Base-by-base conservation (phyloP, 2,113 vertebrate species). In the Glaucidium brasilianum region DNA sequence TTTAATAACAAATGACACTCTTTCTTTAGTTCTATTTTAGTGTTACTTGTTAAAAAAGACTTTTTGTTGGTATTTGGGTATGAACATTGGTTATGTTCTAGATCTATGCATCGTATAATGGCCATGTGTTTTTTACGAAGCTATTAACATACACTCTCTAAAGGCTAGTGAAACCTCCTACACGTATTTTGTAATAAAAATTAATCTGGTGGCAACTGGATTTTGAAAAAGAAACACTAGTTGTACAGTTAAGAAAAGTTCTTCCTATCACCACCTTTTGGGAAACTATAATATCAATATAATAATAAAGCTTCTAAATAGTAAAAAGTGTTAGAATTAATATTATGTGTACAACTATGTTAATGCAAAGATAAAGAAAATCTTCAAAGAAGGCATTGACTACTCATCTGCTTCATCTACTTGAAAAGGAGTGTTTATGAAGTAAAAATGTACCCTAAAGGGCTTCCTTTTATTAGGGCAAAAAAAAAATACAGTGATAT, bases 1-100 rank as follows among this genome's bases (percentile, higher is more conserved):
- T 88, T 84, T 77, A 86, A 77, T 67, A 88, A 30, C 29, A 96
- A 94, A 91, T 88, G 11, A 0, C 34, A 58, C 15, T 59, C 6
- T 94, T 84, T 59, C 6, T 94, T 84, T 80, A 68, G 55, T 69
- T 95, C 64, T 78, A 75, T 64, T 47, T 85, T 59, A 62, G 11
- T 39, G n/a, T 58, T 85, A 81, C 37, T 85, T 85, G 20, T 84
- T 84, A 76, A 32, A 76, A 85, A 85, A 4, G 16, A 11, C 41
- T 49, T 88, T 59, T 73, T 86, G 20, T 71, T 80, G 49, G 13
- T 77, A 85, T 82, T 84, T 96, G 52, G 67, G 5, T 26, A 39
- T 43, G 69, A 69, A n/a, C n/a, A n/a, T n/a, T 72, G 47, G 47
- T 74, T 94, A 30, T 72, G 26, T 94, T 96, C 69, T 52, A 73